Conservation (phyloP, 2,113 vertebrate species). For the Indicator maculatus region DNA sequence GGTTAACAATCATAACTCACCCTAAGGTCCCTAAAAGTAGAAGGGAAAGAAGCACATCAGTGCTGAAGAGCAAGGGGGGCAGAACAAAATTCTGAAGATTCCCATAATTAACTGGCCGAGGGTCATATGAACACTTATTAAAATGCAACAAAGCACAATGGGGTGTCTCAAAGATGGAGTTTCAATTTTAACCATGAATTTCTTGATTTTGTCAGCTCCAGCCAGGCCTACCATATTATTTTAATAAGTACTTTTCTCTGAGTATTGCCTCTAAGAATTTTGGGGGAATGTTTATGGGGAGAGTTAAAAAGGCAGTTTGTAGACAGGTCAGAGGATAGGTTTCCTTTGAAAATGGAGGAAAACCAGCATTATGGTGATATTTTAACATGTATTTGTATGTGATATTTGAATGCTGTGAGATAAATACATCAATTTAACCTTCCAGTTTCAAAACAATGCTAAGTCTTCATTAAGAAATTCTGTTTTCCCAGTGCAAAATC, state of each 20-base stretch:
- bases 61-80: slow-evolving; percentile 13
- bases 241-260: background rate
- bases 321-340: background rate
- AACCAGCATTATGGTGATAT: background rate
- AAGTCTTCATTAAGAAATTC: background rate
- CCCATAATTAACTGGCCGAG: slow-evolving; percentile 53
- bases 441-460: background rate
- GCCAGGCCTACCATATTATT: background rate
- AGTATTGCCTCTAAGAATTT: background rate
- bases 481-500: background rate
- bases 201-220: slow-evolving; percentile 5
- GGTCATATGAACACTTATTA: slow-evolving; percentile 35
- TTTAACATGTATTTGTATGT: background rate
- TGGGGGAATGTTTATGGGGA: background rate
- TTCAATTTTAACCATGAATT: slow-evolving; percentile 26
- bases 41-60: slow-evolving; percentile 19
- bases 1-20: slow-evolving; percentile 57
- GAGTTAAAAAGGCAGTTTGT: background rate
- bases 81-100: slow-evolving; percentile 43
- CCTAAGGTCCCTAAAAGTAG: slow-evolving; percentile 53
- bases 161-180: slow-evolving; percentile 33
- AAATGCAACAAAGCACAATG: slow-evolving; percentile 50
- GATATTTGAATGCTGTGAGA: background rate
- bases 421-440: background rate
- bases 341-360: background rate